Evolutionary conservation across 2,888 invertebrate genomes (phyloP).

Genomic region (Tetanocera ferruginea): DNA sequence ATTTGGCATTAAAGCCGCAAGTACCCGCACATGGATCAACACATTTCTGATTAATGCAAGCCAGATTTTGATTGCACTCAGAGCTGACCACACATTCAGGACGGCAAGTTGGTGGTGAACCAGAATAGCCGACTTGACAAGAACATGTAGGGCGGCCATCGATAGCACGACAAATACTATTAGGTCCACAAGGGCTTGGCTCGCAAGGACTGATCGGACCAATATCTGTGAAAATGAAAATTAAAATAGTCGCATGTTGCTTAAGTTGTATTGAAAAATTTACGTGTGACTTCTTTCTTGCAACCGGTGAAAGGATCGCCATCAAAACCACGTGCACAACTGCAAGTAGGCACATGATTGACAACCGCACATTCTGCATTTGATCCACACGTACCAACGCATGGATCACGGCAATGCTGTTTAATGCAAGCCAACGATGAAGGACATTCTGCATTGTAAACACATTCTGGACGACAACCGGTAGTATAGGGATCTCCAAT

Average conservation of each 20-base stretch:
- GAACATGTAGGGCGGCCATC: conserved; percentile 83
- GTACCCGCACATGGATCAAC: conserved; percentile 82
- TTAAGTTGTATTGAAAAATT: conserved; percentile 60
- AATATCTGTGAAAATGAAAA: conserved; percentile 46
- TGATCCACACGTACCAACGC: conserved; percentile 85
- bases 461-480: conserved; percentile 89
- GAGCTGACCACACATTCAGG: conserved; percentile 85
- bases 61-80: conserved; percentile 81
- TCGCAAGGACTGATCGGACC: conserved; percentile 75
- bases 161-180: conserved; percentile 80
- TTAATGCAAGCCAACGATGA: conserved; percentile 83
- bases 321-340: conserved; percentile 80
- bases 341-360: conserved; percentile 86
- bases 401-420: conserved; percentile 88
- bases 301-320: conserved; percentile 89
- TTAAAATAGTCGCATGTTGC: not conserved
- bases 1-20: conserved; percentile 83
- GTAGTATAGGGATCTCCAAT: conserved; percentile 88
- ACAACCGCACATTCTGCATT: conserved; percentile 87
- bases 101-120: conserved; percentile 82
- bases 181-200: conserved; percentile 84
- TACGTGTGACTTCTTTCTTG: conserved; percentile 74
- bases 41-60: conserved; percentile 85
- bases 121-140: conserved; percentile 79
- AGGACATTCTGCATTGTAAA: conserved; percentile 84